A percentile compares a stretch with the other conserved stretches of the same genome.
Evolutionary conservation across 2,113 vertebrate species (phyloP).

Genomic region (Ardeotis arabs): DNA sequence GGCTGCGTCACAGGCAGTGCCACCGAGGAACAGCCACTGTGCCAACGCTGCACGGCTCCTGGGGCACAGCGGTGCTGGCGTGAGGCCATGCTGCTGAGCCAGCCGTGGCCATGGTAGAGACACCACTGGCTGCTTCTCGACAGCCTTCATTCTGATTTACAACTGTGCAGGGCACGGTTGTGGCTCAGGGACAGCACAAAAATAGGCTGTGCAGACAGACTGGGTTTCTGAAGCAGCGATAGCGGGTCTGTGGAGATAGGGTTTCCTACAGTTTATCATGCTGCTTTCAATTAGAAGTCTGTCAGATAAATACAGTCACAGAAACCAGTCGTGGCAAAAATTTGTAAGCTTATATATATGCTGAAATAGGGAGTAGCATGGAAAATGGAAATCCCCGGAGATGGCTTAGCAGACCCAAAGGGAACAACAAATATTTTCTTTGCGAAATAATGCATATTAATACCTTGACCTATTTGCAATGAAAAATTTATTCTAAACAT

Average conservation of each 20-base stretch:
- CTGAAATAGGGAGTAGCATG: neutral
- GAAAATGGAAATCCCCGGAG: neutral
- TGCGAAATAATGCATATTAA: neutral
- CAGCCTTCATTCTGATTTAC: neutral
- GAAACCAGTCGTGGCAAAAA: neutral
- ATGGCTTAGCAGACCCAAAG: neutral
- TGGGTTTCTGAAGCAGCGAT: neutral
- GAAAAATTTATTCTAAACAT: neutral
- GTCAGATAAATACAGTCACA: neutral
- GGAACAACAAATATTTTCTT: neutral
- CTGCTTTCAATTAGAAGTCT: neutral
- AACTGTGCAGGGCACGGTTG: fast-evolving
- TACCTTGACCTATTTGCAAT: neutral
- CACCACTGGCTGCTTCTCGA: neutral
- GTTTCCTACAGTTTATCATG: neutral
- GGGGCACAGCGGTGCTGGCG: neutral
- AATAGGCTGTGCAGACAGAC: neutral
- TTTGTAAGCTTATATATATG: neutral
- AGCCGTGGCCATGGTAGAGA: neutral
- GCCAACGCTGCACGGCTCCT: fast-evolving
- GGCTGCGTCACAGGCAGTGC: neutral
- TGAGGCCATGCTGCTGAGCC: no score
- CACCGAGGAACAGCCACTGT: neutral
- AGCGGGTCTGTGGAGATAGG: neutral
- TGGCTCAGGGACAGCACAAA: neutral